Base-by-base conservation (phyloP, 1,140 invertebrate species). In the Acyrthosiphon pisum region DNA sequence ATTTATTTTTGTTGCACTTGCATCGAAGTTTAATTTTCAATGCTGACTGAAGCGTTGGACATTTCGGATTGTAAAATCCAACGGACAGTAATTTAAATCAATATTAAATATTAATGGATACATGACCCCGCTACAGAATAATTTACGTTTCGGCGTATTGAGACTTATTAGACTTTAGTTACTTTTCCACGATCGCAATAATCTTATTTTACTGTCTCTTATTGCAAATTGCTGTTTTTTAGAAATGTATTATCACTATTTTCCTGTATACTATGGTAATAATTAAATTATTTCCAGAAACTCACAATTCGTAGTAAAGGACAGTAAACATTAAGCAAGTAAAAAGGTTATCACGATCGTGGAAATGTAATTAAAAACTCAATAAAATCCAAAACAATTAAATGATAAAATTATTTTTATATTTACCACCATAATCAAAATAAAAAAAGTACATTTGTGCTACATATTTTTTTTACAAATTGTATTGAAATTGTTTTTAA, bases 381-480 rank as follows among this genome's bases (percentile, higher is more conserved):
- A 6, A 76, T 6, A 1, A n/a, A 76, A 76, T 76, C n/a, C 11
- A 76, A n/a, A 68, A 68, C 14, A 20, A 76, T n/a, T 76, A n/a
- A 18, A 76, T 30, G 26, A 76, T 76, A 76, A 6, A 68, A 68
- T 68, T 4, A 30, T 68, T n/a, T 30, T 14, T n/a, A 14, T n/a
- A n/a, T 76, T 76, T n/a, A 76, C n/a, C 6, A 76, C 6, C 1
- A 76, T n/a, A 35, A 20, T n/a, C n/a, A 18, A 6, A 76, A 14
- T 68, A 20, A 53, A 76, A 76, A 76, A 76, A 76, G 60, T 76
- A 76, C 60, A 76, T 76, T 76, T 76, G 60, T 76, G 60, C 60
- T 76, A 76, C 60, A 76, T 76, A n/a, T 35, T 76, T 76, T 76
- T n/a, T 76, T 76, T 76, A 76, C 60, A 76, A 76, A 76, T 76